Evolutionary conservation across 2,888 invertebrate species (phyloP), one percentile per base, ranked within the genome.

Genomic region (Conus canariensis): DNA sequence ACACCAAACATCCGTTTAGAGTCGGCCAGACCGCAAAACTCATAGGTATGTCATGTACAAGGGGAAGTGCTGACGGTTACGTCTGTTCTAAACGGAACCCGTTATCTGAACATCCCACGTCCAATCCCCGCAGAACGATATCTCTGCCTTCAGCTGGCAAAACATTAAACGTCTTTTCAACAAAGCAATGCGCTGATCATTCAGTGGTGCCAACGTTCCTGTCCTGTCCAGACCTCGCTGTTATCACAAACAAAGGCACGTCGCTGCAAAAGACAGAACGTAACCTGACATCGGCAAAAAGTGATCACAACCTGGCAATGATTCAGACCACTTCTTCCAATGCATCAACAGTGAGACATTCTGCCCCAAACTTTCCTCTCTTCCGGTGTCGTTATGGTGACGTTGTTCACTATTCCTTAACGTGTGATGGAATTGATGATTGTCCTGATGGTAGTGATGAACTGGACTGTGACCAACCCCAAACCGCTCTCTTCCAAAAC

Each of bases 381-480:
- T 82, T 88, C 25, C 60, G 30, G 60, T 88, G 88, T 22, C 58
- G 85, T 30, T 83, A 56, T 25, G 67, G 67, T 16, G 16, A 56
- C n/a, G 45, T 14, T 25, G 58, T 82, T 56, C 87, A 87, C 70
- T 87, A 70, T 25, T 64, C 85, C n/a, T 16, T 85, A 64, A 25
- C 64, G 14, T 85, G 85, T n/a, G 85, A 85, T 59, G 85, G 85
- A 2, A 58, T 14, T 25, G 12, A 30, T 25, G 85, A 85, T n/a
- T 85, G 85, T 59, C 8, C 56, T 22, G 89, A 89, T 45, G 59
- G 70, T 30, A 89, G 89, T 64, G 89, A 89, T n/a, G 89, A 89
- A 56, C 16, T 67, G 4, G 60, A 67, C 7, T 89, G 89, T 56
- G n/a, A 45, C 10, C 6, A 19, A 0, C 45, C 82, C 16, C 19